Base-by-base conservation (phyloP, 2,888 invertebrate genomes). In the Rhagonycha fulva region DNA sequence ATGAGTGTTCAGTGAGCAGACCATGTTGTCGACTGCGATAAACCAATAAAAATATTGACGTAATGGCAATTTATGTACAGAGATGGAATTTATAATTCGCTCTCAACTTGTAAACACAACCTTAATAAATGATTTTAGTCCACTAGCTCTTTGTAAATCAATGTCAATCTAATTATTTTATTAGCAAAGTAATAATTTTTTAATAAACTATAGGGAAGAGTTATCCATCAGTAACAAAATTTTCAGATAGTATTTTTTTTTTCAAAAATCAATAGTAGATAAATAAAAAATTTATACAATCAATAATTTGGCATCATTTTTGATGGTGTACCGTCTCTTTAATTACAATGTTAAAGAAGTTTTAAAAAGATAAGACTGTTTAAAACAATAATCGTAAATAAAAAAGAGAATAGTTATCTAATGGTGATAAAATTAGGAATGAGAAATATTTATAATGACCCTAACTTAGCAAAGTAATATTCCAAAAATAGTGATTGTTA, bases 1-100 rank as follows among this genome's bases (percentile, higher is more conserved):
- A 85, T 84, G 86, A 83, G 83, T 85, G 84, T 83, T 85, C 86
- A 86, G 79, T 85, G 86, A 86, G 84, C 86, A 85, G 83, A 83
- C 85, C 85, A 84, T 86, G 86, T 85, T 84, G 82, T 81, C 82
- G 81, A 83, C 82, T 83, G 78, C 81, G 85, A 86, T 85, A 85
- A 84, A 83, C 84, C 82, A 83, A 82, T 84, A 85, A 85, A 85
- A 85, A 85, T 84, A 82, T 81, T 81, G 82, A 79, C 77, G 83
- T 84, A 85, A 85, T 84, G 85, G 84, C 84, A 84, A 85, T 86
- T 85, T 86, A 86, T 85, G 84, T 85, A 83, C 84, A 82, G 81
- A 80, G 82, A 79, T 77, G 69, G 76, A 78, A 78, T 79, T 80
- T 80, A 79, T 73, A 67, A 79, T 78, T 70, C 74, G 78, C 68